Conservation (phyloP, 2,888 invertebrate species). For the Camponotus fellah region DNA sequence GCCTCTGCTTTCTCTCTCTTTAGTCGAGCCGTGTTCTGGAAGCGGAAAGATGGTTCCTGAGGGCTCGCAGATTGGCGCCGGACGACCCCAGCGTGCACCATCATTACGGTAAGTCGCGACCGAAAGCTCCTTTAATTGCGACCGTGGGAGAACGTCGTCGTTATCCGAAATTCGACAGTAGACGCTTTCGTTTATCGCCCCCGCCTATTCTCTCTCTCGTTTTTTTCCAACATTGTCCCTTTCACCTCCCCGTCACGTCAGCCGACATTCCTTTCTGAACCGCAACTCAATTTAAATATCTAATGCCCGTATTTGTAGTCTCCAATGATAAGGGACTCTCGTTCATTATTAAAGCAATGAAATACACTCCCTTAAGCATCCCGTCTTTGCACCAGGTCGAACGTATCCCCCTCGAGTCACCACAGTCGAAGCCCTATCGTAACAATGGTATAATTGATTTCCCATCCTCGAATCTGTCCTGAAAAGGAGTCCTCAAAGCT, state of each 20-base stretch:
- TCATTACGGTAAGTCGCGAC: slow-evolving; percentile 92
- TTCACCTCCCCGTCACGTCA: neutral
- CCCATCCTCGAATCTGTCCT: slow-evolving; percentile 30
- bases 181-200: neutral
- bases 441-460: slow-evolving; percentile 69
- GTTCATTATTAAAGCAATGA: slow-evolving; percentile 67
- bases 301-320: slow-evolving; percentile 53
- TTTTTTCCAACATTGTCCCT: neutral
- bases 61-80: slow-evolving; percentile 94
- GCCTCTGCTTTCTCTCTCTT: slow-evolving; percentile 67
- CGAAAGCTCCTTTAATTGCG: slow-evolving; percentile 55
- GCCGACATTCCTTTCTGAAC: neutral
- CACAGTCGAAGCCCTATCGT: slow-evolving; percentile 36
- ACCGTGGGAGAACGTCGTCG: slow-evolving; percentile 20
- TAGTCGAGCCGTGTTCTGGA: slow-evolving; percentile 93
- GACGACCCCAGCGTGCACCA: slow-evolving; percentile 94
- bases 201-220: neutral
- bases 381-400: slow-evolving; percentile 36
- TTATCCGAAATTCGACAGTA: slow-evolving; percentile 38
- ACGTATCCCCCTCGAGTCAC: neutral
- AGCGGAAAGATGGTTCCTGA: slow-evolving; percentile 96
- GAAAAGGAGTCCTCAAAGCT: slow-evolving; percentile 30
- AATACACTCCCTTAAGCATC: slow-evolving; percentile 57
- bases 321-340: slow-evolving; percentile 48
- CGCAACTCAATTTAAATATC: slow-evolving; percentile 46